Evolutionary conservation across 2,113 vertebrate species (phyloP).

Genomic region (Grammomys surdaster): DNA sequence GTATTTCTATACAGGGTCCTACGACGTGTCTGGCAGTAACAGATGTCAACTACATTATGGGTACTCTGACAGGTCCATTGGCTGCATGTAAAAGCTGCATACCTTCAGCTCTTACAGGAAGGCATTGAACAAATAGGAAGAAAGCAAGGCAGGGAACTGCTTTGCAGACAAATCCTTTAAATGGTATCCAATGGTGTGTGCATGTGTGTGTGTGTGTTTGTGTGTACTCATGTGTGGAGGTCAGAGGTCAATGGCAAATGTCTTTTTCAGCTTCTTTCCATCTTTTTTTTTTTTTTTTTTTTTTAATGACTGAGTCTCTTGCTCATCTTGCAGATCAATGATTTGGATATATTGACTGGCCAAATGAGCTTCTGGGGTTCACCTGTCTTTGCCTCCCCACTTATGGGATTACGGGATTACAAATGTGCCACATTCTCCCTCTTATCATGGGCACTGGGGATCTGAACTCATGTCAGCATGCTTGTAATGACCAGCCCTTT

Average conservation of each 20-base stretch:
- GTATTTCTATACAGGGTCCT: neutral
- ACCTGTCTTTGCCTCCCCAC: neutral
- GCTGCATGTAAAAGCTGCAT: neutral
- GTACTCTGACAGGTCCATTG: neutral
- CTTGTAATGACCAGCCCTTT: neutral
- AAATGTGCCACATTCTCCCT: neutral
- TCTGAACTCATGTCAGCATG: neutral
- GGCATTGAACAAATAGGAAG: neutral
- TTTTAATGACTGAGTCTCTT: neutral
- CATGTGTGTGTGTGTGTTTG: neutral
- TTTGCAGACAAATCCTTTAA: neutral
- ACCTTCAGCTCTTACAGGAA: neutral
- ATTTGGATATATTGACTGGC: neutral
- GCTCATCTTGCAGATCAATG: neutral
- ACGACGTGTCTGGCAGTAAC: neutral
- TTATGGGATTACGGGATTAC: neutral
- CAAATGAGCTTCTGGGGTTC: neutral
- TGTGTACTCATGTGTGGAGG: neutral
- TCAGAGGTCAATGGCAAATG: neutral
- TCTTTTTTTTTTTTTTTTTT: neutral
- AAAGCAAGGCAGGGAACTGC: neutral
- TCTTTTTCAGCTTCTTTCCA: neutral
- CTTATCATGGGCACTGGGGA: neutral
- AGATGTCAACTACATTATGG: neutral
- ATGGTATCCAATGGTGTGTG: neutral